Conservation (phyloP, 2,113 vertebrate genomes). For the Albula goreensis region DNA sequence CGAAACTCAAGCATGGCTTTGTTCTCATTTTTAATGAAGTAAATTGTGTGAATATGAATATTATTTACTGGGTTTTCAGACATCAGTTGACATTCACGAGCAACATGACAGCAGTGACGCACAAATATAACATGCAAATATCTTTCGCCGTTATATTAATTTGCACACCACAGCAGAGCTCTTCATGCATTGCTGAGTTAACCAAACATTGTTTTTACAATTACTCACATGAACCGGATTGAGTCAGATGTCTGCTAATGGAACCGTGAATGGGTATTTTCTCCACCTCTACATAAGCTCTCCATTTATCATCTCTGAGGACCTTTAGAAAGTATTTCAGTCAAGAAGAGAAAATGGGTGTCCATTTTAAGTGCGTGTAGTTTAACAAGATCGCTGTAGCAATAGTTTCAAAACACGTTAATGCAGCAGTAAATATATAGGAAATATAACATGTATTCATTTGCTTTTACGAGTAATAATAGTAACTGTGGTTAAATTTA, state of each 20-base stretch:
- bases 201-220: neutral
- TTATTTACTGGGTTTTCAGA: too few relatives aligned
- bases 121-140: neutral
- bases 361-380: too few relatives aligned
- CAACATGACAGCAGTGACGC: neutral
- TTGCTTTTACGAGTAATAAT: too few relatives aligned
- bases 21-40: too few relatives aligned
- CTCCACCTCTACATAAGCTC: neutral
- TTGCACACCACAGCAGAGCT: neutral
- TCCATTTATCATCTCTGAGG: neutral
- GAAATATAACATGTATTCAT: too few relatives aligned
- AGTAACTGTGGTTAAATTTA: neutral
- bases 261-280: neutral
- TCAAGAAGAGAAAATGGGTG: too few relatives aligned
- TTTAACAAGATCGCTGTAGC: too few relatives aligned
- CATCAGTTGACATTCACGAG: neutral
- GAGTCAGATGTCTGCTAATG: neutral
- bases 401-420: neutral
- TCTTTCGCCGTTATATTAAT: neutral
- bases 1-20: neutral
- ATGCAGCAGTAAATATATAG: neutral
- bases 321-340: too few relatives aligned
- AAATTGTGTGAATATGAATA: too few relatives aligned
- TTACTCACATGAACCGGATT: too few relatives aligned
- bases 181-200: neutral